Base-by-base conservation (phyloP, 2,888 invertebrate genomes). In the Agrochola circellaris region DNA sequence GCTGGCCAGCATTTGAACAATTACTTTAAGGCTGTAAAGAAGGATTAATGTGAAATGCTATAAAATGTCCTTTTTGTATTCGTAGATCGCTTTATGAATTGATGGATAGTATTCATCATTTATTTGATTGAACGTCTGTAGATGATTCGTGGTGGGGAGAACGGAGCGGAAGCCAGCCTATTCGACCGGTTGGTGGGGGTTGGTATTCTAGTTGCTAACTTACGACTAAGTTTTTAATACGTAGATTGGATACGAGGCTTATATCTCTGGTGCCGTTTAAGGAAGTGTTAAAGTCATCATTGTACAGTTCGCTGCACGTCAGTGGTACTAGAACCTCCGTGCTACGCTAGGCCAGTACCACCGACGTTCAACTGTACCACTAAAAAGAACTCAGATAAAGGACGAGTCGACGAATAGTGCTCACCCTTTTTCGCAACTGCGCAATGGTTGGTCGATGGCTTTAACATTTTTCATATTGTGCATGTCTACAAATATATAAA, bases 61-160 rank as follows among this genome's bases (percentile, higher is more conserved):
- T 17, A 13, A 54, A 68, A 72, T 26, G 9, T 9, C n/a, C 9
- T 20, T 38, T 17, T 7, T 74, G 34, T 74, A 26, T 30, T 20
- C 9, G 30, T 42, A 42, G 42, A 62, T 42, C 6, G 9, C 30
- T 54, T 61, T 26, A 30, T 77, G 66, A 42, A 42, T 48, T 76
- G 56, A 61, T 61, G 58, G 34, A 67, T 81, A 70, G 64, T 56
- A 68, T 80, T 79, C 75, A 65, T 71, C 65, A 62, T 70, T 30
- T 75, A 67, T 69, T 71, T 68, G 20, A 68, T 75, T 81, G 54
- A 68, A 68, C 60, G 6, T 72, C 77, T 81, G 38, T 81, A 81
- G 81, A 81, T 82, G 72, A 81, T 65, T 58, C 82, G 38, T 81
- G 77, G 81, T 82, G 82, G 81, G 68, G 82, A 42, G 77, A 72